A percentile compares a stretch with the other conserved stretches of the same genome.
Evolutionary conservation across 1,140 invertebrate species (phyloP).

Genomic region (Euborellia annulipes): DNA sequence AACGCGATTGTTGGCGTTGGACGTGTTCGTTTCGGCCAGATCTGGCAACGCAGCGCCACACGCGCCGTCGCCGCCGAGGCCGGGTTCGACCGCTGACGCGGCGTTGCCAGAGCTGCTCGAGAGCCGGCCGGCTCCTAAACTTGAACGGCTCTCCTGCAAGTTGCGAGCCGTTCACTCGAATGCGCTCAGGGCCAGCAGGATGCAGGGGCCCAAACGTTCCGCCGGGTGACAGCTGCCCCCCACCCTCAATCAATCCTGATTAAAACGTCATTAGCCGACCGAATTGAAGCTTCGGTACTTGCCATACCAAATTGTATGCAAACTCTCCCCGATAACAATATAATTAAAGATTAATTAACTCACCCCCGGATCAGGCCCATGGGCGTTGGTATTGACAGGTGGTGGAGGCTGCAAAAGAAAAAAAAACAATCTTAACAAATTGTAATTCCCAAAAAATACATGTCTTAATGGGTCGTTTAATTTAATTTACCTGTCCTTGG

Average conservation of each 20-base stretch:
- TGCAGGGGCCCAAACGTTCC: too few species aligned
- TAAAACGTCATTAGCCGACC: not conserved
- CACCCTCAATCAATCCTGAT: not conserved
- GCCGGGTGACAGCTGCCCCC: too few species aligned
- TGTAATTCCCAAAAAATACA: not conserved
- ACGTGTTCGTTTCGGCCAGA: too few species aligned
- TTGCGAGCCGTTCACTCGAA: slow-evolving; percentile 1
- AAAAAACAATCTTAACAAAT: not conserved
- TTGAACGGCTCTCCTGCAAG: too few species aligned
- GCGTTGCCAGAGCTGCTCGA: too few species aligned
- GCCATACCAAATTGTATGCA: not conserved
- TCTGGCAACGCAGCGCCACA: too few species aligned
- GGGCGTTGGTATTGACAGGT: slow-evolving; percentile 30
- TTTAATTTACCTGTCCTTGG: slow-evolving; percentile 1
- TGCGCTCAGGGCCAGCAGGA: slow-evolving; percentile 5
- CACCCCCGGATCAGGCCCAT: slow-evolving; percentile 30
- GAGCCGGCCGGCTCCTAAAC: too few species aligned
- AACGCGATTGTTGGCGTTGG: too few species aligned
- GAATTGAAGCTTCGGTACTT: not conserved
- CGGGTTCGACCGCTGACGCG: too few species aligned
- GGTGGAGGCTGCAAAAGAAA: slow-evolving; percentile 19
- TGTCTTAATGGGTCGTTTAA: too few species aligned
- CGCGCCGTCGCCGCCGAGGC: too few species aligned
- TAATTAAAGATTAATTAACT: slow-evolving; percentile 16
- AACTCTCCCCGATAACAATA: too few species aligned